Percentiles rank a stretch among this genome's conserved stretches.
Conservation (phyloP, 2,888 invertebrate species). For the Phrixothrix hirtus region DNA sequence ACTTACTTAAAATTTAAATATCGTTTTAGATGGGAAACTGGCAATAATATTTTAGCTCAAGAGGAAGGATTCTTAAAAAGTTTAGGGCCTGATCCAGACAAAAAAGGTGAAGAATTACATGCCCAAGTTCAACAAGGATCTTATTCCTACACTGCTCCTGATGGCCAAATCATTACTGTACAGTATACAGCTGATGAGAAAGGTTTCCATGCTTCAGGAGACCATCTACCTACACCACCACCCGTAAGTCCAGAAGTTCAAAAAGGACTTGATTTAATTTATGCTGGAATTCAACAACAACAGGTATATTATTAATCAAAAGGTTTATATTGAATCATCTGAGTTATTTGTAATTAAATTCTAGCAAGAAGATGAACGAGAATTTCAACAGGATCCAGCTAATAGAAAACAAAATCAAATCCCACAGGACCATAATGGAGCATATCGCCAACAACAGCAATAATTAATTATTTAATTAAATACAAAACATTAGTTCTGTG, state of each 20-base stretch:
- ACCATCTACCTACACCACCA: slow-evolving; percentile 83
- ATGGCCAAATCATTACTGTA: slow-evolving; percentile 74
- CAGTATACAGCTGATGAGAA: slow-evolving; percentile 82
- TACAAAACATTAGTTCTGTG: not conserved
- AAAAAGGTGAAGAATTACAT: slow-evolving; percentile 65
- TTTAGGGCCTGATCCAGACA: slow-evolving; percentile 55
- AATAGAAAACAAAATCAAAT: slow-evolving; percentile 57
- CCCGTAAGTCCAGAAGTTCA: slow-evolving; percentile 84
- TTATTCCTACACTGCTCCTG: slow-evolving; percentile 79
- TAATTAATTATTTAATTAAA: not conserved
- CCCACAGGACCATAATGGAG: slow-evolving; percentile 66
- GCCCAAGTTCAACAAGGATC: slow-evolving; percentile 78
- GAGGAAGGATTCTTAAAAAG: slow-evolving; percentile 77
- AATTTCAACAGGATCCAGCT: slow-evolving; percentile 52
- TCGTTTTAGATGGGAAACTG: slow-evolving; percentile 73
- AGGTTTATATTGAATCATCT: not conserved
- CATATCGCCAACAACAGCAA: slow-evolving; percentile 54
- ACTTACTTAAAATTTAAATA: not conserved
- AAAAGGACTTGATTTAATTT: slow-evolving; percentile 84
- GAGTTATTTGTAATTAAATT: not conserved
- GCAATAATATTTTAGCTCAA: slow-evolving; percentile 78
- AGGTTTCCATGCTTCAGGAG: slow-evolving; percentile 79
- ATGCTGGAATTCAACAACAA: slow-evolving; percentile 75
- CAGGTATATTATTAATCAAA: slow-evolving; percentile 53
- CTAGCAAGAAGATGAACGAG: slow-evolving; percentile 6